Evolutionary conservation across 2,797 vertebrate species (phyloP).

Genomic region (Crypturellus tataupa): DNA sequence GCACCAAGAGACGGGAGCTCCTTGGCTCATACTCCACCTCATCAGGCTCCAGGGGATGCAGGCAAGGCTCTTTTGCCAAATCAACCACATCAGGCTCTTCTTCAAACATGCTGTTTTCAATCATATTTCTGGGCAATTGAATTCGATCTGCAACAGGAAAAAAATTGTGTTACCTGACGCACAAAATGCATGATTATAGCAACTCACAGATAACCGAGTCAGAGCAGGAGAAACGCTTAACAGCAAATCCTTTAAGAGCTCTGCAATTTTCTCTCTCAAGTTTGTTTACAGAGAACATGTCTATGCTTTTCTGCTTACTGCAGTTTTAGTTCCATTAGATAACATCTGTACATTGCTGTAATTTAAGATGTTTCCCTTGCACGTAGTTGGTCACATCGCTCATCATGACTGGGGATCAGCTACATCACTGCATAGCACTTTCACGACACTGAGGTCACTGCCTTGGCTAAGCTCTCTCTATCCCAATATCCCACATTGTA

Average conservation of each 20-base stretch:
- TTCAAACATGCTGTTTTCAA: slow-evolving; percentile 99
- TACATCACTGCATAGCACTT: neutral
- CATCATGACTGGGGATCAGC: neutral
- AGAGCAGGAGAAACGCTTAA: neutral
- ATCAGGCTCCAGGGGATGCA: slow-evolving; percentile 94
- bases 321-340: neutral
- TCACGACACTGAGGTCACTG: neutral
- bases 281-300: neutral
- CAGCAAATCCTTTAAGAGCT: neutral
- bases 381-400: neutral
- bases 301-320: neutral
- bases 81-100: slow-evolving; percentile 97
- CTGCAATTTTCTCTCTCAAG: neutral
- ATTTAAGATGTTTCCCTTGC: neutral
- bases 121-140: slow-evolving; percentile 96
- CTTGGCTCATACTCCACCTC: slow-evolving; percentile 92
- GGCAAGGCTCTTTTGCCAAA: slow-evolving; percentile 91
- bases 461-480: neutral
- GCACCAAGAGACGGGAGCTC: slow-evolving; percentile 92
- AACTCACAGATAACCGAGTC: neutral
- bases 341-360: neutral
- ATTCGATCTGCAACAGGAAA: slow-evolving; percentile 84
- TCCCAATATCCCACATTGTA: neutral
- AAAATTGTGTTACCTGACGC: neutral
- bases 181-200: neutral